phyloP scores from a whole-genome alignment of 2,888 invertebrate genomes.

The Argyresthia goedartella region DNA sequence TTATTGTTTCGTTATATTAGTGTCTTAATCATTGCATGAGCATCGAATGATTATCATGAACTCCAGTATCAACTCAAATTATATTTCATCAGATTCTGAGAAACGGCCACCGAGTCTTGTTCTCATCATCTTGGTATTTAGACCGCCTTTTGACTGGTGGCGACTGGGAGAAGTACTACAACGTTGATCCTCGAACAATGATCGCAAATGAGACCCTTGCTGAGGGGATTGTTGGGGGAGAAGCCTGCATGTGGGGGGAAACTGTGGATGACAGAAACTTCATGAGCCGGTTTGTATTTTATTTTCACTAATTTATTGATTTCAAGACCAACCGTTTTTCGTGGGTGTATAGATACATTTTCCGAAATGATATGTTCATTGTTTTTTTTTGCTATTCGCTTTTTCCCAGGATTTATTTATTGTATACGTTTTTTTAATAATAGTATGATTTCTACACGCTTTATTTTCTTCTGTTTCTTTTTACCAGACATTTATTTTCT shows the following conservation, averaged over 20 bases:
- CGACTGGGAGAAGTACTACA: constrained; percentile 79
- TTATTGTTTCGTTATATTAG: neutral
- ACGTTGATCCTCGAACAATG: constrained; percentile 76
- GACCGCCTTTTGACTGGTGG: constrained; percentile 77
- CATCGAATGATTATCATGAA: neutral
- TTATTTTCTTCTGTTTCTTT: no score
- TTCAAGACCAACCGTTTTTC: no score
- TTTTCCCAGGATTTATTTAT: no score
- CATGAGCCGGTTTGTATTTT: constrained; percentile 33
- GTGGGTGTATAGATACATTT: no score
- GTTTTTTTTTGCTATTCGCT: no score
- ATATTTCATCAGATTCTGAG: constrained; percentile 60
- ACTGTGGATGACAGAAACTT: constrained; percentile 79
- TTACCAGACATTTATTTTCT: no score
- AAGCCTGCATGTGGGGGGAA: constrained; percentile 95
- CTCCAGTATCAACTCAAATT: neutral
- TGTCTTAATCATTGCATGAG: neutral
- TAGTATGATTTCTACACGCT: no score
- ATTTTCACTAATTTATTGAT: no score
- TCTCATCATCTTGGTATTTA: constrained; percentile 91
- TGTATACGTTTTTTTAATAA: no score
- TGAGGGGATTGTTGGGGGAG: constrained; percentile 61
- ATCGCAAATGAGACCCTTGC: constrained; percentile 16
- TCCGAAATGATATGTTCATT: no score
- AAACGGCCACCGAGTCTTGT: constrained; percentile 74